Conservation (phyloP, 1,140 invertebrate species). For the Monochamus saltuarius region DNA sequence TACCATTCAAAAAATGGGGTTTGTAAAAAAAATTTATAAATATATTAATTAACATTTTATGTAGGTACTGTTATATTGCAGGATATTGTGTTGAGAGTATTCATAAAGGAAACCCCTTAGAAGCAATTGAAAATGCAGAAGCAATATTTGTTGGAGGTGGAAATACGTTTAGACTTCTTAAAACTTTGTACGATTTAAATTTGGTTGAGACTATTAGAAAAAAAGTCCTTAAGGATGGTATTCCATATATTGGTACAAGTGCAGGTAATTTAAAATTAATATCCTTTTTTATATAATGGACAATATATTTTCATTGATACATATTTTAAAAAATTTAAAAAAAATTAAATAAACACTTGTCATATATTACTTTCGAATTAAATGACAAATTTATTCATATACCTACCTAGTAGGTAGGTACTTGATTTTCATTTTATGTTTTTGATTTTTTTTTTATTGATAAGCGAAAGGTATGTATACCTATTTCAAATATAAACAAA, state of each 20-base stretch:
- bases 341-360: too few relatives aligned
- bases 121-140: slow-evolving; percentile 63
- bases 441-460: too few relatives aligned
- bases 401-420: too few relatives aligned
- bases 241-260: slow-evolving; percentile 78
- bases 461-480: too few relatives aligned
- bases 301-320: too few relatives aligned
- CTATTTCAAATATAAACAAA: too few relatives aligned
- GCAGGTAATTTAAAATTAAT: slow-evolving; percentile 57
- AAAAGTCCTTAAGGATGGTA: slow-evolving; percentile 62
- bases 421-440: too few relatives aligned
- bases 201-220: slow-evolving; percentile 66
- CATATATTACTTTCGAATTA: too few relatives aligned
- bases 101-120: slow-evolving; percentile 60
- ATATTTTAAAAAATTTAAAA: too few relatives aligned
- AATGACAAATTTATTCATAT: too few relatives aligned
- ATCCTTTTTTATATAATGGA: too few relatives aligned
- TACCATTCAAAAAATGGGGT: slow-evolving; percentile 66
- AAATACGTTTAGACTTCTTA: slow-evolving; percentile 76
- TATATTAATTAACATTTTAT: slow-evolving; percentile 3
- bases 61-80: slow-evolving; percentile 28
- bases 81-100: slow-evolving; percentile 64
- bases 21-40: slow-evolving; percentile 4
- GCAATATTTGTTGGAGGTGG: slow-evolving; percentile 80
- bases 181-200: slow-evolving; percentile 68